phyloP scores from a whole-genome alignment of 2,888 invertebrate species.

The Smittia aterrima region DNA sequence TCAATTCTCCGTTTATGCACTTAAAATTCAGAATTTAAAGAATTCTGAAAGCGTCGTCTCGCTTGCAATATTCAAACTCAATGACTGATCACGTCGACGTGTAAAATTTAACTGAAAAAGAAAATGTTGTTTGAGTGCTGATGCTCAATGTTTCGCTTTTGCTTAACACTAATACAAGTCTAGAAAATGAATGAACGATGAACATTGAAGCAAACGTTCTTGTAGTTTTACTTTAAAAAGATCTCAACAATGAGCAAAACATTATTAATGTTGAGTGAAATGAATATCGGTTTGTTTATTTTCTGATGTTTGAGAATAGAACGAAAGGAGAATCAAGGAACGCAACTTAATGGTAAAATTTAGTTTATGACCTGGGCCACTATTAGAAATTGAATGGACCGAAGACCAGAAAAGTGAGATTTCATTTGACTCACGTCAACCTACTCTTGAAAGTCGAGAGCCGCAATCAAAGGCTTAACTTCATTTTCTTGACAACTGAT shows the following conservation, averaged over 20 bases:
- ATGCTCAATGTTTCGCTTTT: conserved; percentile 7
- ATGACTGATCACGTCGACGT: not conserved
- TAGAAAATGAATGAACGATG: not conserved
- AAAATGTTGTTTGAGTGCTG: not conserved
- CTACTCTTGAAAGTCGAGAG: no score
- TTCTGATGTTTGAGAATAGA: no score
- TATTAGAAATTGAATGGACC: no score
- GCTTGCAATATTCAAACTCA: not conserved
- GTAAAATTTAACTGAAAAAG: conserved; percentile 23
- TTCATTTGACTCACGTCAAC: no score
- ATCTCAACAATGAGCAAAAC: no score
- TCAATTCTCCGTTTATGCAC: not conserved
- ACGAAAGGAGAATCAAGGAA: no score
- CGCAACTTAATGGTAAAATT: no score
- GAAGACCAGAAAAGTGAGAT: no score
- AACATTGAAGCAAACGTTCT: not conserved
- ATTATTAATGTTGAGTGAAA: no score
- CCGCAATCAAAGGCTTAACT: not conserved
- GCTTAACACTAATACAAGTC: not conserved
- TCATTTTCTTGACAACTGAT: not conserved
- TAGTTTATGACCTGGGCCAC: no score
- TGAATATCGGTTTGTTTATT: no score
- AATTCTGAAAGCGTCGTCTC: not conserved
- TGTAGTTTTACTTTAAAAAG: not conserved
- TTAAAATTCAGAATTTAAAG: not conserved